Evolutionary conservation across 2,797 vertebrate species (phyloP).

Genomic region (Carcharodon carcharias): DNA sequence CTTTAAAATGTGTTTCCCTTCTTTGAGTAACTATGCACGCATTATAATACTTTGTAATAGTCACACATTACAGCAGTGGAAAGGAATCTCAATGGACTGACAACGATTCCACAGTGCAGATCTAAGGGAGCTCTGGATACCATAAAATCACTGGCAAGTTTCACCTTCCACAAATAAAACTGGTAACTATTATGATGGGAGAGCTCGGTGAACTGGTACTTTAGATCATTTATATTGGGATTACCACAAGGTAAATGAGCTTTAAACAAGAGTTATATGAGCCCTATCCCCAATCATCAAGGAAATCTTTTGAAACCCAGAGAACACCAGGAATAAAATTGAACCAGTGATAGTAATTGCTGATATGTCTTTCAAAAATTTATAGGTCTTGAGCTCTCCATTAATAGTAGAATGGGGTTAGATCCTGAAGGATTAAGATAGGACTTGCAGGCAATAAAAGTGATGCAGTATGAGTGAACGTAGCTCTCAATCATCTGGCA

Average conservation of each 20-base stretch:
- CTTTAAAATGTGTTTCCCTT: background rate
- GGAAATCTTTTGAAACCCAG: background rate
- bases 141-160: background rate
- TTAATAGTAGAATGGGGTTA: background rate
- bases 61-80: background rate
- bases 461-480: background rate
- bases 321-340: background rate
- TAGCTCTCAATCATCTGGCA: background rate
- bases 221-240: conserved; percentile 5
- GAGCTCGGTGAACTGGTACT: background rate
- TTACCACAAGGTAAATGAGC: background rate
- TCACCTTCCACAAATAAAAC: background rate
- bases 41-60: background rate
- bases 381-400: background rate
- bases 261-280: background rate
- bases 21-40: background rate
- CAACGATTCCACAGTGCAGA: background rate
- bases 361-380: background rate
- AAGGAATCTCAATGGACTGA: background rate
- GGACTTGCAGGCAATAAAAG: background rate
- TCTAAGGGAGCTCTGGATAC: background rate
- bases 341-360: background rate
- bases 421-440: background rate
- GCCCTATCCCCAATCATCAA: background rate
- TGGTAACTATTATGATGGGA: background rate